These are phyloP conservation scores for Erythrolamprus reginae DNA, from an alignment of 2,113 vertebrate species.

Conservation along the genomic window DNA sequence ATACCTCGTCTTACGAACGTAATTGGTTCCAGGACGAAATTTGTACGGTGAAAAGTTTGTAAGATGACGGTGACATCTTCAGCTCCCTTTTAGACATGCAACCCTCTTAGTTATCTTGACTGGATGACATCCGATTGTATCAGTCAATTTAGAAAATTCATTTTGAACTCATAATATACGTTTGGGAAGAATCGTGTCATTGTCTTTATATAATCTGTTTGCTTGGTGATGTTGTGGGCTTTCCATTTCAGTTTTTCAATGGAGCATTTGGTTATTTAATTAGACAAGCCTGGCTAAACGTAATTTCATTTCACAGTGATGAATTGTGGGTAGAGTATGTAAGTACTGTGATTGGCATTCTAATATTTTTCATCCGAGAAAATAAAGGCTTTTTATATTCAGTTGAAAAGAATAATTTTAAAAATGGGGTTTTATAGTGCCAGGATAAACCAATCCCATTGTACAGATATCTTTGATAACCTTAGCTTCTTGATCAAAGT, in stretches of 20 bases:
- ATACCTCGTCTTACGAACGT: too few relatives aligned
- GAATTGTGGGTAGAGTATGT: constrained; percentile 42
- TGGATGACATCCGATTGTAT: neutral
- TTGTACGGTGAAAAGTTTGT: too few relatives aligned
- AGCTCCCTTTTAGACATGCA: neutral
- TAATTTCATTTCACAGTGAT: constrained; percentile 49
- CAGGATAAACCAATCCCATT: constrained; percentile 5
- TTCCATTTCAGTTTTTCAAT: constrained; percentile 55
- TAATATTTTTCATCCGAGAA: constrained; percentile 46
- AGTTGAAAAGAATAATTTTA: neutral
- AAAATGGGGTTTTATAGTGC: neutral
- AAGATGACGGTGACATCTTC: too few relatives aligned
- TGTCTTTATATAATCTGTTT: constrained; percentile 6
- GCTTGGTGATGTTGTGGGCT: neutral
- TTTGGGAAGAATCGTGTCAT: constrained; percentile 33
- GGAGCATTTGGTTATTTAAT: constrained; percentile 27
- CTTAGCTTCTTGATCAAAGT: constrained; percentile 50
- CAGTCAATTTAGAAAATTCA: neutral
- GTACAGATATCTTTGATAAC: constrained; percentile 52
- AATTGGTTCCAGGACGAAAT: too few relatives aligned
- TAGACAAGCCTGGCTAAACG: constrained; percentile 43
- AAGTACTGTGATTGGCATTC: constrained; percentile 44
- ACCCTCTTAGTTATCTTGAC: neutral
- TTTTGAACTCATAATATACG: neutral
- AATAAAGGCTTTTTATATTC: constrained; percentile 30